Percentiles rank a stretch among this genome's conserved stretches.
Evolutionary conservation across 2,113 vertebrate genomes (phyloP).

Genomic region (Cyprichromis sp.): DNA sequence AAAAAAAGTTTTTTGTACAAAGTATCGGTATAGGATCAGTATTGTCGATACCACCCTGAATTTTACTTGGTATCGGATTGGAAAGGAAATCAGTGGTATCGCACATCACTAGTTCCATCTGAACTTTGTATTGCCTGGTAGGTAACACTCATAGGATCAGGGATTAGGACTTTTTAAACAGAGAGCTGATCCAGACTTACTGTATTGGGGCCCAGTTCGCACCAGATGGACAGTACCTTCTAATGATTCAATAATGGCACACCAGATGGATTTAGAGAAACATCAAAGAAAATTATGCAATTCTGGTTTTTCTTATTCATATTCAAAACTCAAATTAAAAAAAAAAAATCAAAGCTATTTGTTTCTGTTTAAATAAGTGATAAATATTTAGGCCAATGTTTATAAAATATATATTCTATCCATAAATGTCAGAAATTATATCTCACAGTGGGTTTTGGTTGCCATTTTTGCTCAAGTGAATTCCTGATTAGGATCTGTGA

Average conservation of each 20-base stretch:
- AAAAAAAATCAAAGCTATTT: not conserved
- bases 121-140: not conserved
- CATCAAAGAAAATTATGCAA: not conserved
- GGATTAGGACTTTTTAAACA: not conserved
- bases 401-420: not conserved
- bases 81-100: not conserved
- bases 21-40: not conserved
- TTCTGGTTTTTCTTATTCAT: not conserved
- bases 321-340: not conserved
- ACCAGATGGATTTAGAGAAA: not conserved
- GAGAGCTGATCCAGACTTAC: not conserved
- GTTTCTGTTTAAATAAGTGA: not conserved
- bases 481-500: not conserved
- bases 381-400: not conserved
- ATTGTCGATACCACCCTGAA: accelerated
- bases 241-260: not conserved
- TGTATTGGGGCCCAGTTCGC: not conserved
- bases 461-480: not conserved
- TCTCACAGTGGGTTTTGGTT: not conserved
- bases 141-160: not conserved
- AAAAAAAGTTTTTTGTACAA: too few species aligned
- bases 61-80: not conserved
- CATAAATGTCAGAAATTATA: not conserved
- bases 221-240: not conserved
- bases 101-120: not conserved